A percentile compares a stretch with the other conserved stretches of the same genome.
These are phyloP conservation scores for Tipula vernalis DNA, from an alignment of 2,888 invertebrate species.

Conservation along the genomic window DNA sequence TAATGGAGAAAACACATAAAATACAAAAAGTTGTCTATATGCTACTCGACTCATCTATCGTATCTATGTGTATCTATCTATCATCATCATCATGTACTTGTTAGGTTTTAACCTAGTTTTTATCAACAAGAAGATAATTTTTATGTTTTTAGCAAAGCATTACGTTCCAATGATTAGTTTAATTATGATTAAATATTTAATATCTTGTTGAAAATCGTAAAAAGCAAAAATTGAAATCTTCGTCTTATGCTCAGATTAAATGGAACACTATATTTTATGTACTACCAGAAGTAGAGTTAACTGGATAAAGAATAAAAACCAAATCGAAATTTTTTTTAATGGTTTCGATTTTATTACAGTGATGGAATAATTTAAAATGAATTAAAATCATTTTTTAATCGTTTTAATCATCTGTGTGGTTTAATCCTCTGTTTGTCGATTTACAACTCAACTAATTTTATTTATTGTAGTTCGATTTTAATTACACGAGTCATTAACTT, in stretches of 20 bases:
- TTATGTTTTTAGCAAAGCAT: not conserved
- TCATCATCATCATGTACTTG: not conserved
- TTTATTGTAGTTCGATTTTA: no score
- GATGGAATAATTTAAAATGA: not conserved
- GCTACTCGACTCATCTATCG: not conserved
- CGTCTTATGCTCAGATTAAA: not conserved
- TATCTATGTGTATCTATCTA: not conserved
- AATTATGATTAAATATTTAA: slow-evolving; percentile 4
- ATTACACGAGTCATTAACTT: no score
- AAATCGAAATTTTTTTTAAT: no score
- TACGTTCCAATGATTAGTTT: not conserved
- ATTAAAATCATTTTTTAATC: no score
- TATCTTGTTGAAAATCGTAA: not conserved
- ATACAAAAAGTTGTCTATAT: not conserved
- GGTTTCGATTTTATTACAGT: not conserved
- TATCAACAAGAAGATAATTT: not conserved
- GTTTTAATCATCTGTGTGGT: not conserved
- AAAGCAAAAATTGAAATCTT: not conserved
- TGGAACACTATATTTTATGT: not conserved
- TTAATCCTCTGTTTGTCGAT: not conserved
- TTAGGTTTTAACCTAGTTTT: not conserved
- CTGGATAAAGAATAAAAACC: no score
- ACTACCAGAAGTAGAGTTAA: not conserved
- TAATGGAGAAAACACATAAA: not conserved
- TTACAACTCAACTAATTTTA: not conserved